Evolutionary conservation across 2,113 vertebrate species (phyloP), one percentile per base, ranked within the genome.

Genomic region (Albula glossodonta): DNA sequence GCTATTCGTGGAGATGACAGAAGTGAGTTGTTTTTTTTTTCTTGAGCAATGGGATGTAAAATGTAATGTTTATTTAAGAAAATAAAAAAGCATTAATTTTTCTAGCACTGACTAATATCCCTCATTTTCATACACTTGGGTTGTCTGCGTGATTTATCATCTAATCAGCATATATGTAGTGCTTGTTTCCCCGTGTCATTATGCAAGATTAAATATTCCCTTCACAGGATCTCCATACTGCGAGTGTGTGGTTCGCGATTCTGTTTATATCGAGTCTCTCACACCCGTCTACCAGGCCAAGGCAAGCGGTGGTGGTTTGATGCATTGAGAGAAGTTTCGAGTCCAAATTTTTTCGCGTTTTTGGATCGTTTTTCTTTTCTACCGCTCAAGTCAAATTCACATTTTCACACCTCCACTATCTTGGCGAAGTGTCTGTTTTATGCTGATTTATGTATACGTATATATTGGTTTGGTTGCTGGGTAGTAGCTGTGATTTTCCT

Each of bases 121-220:
- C 80, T 84, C 83, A 84, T 84, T 53, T 86, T 17, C 84, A 48
- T 70, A 83, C 80, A 82, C 6, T 82, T 10, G 80, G 78, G 84
- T 87, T 90, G 87, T 86, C 82, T 87, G 66, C 85, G 89, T 91
- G 91, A 91, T 90, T 93, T 90, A 87, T 91, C 80, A n/a, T 53
- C 92, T 92, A 90, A 93, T 93, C 89, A 89, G 86, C 63, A 63
- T 77, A 60, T 84, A 81, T 79, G 84, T 87, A 86, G 48, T 60
- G 50, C 51, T 41, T 85, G 85, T 91, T 90, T 89, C 88, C 88
- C 60, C 50, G 48, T 86, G 90, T 89, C 83, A 87, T 91, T 92
- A 88, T 81, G 52, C 49, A 87, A 87, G 87, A 92, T 90, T 92
- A 88, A 86, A 91, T 89, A 94, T 92, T 89, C 91, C 89, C 84